Percentiles rank a stretch among this genome's conserved stretches.
Evolutionary conservation across 2,113 vertebrate species (phyloP).

Genomic region (Centropus bengalensis): DNA sequence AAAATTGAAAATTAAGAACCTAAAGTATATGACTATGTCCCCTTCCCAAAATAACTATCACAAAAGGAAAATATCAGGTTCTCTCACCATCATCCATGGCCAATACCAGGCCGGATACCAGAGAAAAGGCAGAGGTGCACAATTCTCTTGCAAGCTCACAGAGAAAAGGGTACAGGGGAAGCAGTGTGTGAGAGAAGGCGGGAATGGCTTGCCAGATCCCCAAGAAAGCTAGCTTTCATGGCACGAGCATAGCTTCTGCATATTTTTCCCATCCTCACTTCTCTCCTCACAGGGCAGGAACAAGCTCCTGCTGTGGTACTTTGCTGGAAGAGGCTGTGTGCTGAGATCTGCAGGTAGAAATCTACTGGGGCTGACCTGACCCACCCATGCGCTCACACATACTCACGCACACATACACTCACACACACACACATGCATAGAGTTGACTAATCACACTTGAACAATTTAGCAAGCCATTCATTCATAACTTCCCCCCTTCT

Average conservation of each 20-base stretch:
- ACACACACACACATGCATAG: background rate
- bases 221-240: background rate
- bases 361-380: constrained; percentile 1
- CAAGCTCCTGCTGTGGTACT: background rate
- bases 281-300: constrained; percentile 18
- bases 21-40: background rate
- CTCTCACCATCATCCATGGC: background rate
- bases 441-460: constrained; percentile 67
- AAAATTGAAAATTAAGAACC: constrained; percentile 10
- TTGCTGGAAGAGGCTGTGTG: constrained; percentile 9
- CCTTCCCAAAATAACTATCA: background rate
- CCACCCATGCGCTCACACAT: background rate
- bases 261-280: background rate
- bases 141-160: background rate
- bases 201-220: background rate
- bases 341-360: background rate
- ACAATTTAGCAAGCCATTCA: constrained; percentile 68
- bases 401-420: background rate
- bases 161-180: background rate
- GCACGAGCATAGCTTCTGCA: background rate
- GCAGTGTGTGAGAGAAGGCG: background rate
- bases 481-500: constrained; percentile 76
- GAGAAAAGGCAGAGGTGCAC: background rate
- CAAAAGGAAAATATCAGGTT: background rate
- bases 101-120: background rate